Percentiles rank a stretch among this genome's conserved stretches.
These are phyloP conservation scores for Polietes domitor DNA, from an alignment of 2,888 invertebrate species.

Conservation along the genomic window DNA sequence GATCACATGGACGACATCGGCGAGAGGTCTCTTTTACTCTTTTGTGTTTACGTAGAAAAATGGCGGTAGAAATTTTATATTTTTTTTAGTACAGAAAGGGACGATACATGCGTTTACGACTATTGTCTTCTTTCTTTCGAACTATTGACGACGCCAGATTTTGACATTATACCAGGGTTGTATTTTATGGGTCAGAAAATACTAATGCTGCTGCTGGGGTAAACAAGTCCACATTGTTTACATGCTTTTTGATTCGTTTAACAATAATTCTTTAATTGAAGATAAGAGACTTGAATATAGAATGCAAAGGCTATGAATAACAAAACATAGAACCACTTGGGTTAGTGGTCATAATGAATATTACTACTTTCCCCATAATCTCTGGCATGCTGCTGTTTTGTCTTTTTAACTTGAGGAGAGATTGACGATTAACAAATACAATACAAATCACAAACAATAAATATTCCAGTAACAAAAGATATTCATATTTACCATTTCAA, in stretches of 20 bases:
- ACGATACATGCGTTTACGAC: slow-evolving; percentile 33
- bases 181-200: slow-evolving; percentile 63
- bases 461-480: too few relatives aligned
- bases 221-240: slow-evolving; percentile 9
- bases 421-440: too few relatives aligned
- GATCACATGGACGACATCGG: neutral
- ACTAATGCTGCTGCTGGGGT: neutral
- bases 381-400: too few relatives aligned
- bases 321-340: too few relatives aligned
- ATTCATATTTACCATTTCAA: slow-evolving; percentile 34
- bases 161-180: slow-evolving; percentile 52
- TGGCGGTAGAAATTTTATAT: slow-evolving; percentile 58
- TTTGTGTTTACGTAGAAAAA: slow-evolving; percentile 24
- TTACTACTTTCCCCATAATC: too few relatives aligned
- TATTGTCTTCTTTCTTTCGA: slow-evolving; percentile 42
- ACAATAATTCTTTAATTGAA: too few relatives aligned
- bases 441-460: too few relatives aligned
- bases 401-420: too few relatives aligned
- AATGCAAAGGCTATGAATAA: too few relatives aligned
- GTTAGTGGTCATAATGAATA: too few relatives aligned
- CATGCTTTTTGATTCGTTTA: too few relatives aligned
- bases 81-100: slow-evolving; percentile 55
- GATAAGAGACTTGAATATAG: too few relatives aligned
- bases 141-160: slow-evolving; percentile 51
- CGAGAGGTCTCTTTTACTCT: slow-evolving; percentile 52